These are phyloP conservation scores for Xylophagus ater DNA, from an alignment of 2,888 invertebrate genomes.

Conservation along the genomic window DNA sequence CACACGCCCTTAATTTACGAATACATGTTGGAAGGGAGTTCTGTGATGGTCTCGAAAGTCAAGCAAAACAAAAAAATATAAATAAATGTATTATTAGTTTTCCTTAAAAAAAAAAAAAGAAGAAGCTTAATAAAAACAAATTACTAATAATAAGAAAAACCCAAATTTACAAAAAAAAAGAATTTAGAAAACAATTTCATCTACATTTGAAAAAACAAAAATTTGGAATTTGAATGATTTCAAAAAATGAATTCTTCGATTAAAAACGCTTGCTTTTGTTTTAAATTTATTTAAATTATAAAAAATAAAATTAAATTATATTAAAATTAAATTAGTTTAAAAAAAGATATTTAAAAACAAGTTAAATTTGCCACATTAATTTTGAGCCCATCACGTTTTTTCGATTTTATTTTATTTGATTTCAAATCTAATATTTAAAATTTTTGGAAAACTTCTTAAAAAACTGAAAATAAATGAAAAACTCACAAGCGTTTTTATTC, in stretches of 20 bases:
- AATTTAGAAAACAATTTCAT: not conserved
- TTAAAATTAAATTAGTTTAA: not conserved
- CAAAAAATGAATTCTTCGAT: slow-evolving; percentile 28
- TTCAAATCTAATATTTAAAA: too few species aligned
- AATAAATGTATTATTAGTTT: too few species aligned
- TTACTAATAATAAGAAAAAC: not conserved
- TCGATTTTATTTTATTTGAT: slow-evolving; percentile 3
- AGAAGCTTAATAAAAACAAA: not conserved
- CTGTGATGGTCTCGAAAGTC: too few species aligned
- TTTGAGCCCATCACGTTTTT: slow-evolving; percentile 15
- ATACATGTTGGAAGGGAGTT: too few species aligned
- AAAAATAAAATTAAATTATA: not conserved
- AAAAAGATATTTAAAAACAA: not conserved
- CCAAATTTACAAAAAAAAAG: slow-evolving; percentile 1
- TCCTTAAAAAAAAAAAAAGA: slow-evolving; percentile 3
- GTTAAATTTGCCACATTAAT: not conserved
- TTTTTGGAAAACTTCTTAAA: slow-evolving; percentile 8
- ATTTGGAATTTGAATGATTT: slow-evolving; percentile 5
- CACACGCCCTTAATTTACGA: too few species aligned
- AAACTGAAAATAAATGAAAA: slow-evolving; percentile 18
- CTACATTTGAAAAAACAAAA: slow-evolving; percentile 5
- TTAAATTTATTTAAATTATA: slow-evolving; percentile 4
- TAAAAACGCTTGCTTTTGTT: slow-evolving; percentile 37
- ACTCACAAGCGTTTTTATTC: slow-evolving; percentile 41
- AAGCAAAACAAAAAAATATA: too few species aligned